A percentile compares a stretch with the other conserved stretches of the same genome.
Evolutionary conservation across 2,797 vertebrate species (phyloP).

Genomic region (Muscicapa comitata): DNA sequence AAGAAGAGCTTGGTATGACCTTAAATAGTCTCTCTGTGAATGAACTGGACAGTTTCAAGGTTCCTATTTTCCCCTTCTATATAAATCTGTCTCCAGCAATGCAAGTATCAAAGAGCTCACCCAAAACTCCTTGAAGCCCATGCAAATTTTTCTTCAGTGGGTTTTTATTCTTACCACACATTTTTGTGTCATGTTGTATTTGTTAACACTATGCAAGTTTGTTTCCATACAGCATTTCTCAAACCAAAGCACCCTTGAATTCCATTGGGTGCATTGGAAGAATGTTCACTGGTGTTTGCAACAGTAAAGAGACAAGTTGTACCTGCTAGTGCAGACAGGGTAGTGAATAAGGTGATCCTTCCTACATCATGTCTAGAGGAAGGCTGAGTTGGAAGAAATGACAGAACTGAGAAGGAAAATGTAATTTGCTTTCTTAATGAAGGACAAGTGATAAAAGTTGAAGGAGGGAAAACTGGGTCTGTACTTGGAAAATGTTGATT

Average conservation of each 20-base stretch:
- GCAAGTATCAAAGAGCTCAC: background rate
- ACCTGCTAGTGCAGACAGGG: background rate
- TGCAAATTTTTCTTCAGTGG: background rate
- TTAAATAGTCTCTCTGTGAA: background rate
- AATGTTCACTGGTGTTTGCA: background rate
- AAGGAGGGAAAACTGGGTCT: background rate
- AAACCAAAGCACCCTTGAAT: background rate
- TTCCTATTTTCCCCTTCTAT: background rate
- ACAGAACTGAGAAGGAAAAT: background rate
- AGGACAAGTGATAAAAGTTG: constrained; percentile 4
- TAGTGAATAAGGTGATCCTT: background rate
- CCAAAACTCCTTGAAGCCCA: background rate
- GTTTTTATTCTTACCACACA: background rate
- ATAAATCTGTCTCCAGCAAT: background rate
- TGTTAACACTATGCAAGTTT: background rate
- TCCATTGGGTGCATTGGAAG: background rate
- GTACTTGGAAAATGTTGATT: constrained; percentile 44
- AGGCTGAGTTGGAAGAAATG: background rate
- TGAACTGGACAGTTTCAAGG: background rate
- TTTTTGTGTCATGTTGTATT: background rate
- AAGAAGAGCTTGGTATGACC: background rate
- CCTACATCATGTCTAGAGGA: background rate
- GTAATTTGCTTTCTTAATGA: constrained; percentile 10
- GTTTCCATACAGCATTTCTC: background rate
- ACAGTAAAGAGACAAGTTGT: background rate